A percentile compares a stretch with the other conserved stretches of the same genome.
These are phyloP conservation scores for Hoplias malabaricus DNA, from an alignment of 2,113 vertebrate genomes.

Conservation along the genomic window DNA sequence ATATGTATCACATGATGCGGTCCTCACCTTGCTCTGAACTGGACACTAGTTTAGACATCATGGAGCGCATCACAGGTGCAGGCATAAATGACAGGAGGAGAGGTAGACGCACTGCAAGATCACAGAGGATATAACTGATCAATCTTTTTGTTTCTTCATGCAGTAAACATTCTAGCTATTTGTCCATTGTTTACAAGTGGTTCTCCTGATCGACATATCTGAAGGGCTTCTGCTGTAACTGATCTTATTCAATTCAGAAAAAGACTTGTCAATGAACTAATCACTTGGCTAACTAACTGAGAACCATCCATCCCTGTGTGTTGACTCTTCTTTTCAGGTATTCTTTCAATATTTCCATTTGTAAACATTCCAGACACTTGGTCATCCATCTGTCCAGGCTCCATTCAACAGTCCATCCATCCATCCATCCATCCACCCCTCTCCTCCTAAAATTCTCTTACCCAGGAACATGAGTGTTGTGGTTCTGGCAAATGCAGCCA, in stretches of 20 bases:
- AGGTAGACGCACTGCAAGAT: constrained; percentile 72
- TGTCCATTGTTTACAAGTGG: background rate
- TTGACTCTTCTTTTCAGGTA: background rate
- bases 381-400: background rate
- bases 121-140: background rate
- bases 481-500: constrained; percentile 78
- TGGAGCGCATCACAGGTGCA: constrained; percentile 78
- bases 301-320: background rate
- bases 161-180: background rate
- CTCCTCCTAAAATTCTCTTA: constrained; percentile 62
- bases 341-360: background rate
- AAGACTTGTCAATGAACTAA: background rate
- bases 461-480: constrained; percentile 83
- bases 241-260: background rate
- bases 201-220: too few species aligned
- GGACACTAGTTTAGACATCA: constrained; percentile 81
- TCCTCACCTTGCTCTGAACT: constrained; percentile 79
- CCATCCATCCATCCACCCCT: background rate
- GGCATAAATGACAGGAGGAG: constrained; percentile 76
- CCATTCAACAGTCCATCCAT: background rate
- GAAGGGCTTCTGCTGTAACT: too few species aligned
- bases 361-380: background rate
- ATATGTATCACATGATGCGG: background rate
- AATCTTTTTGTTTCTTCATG: background rate
- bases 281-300: background rate